phyloP scores from a whole-genome alignment of 2,888 invertebrate genomes.

The Willowsia nigromaculata region DNA sequence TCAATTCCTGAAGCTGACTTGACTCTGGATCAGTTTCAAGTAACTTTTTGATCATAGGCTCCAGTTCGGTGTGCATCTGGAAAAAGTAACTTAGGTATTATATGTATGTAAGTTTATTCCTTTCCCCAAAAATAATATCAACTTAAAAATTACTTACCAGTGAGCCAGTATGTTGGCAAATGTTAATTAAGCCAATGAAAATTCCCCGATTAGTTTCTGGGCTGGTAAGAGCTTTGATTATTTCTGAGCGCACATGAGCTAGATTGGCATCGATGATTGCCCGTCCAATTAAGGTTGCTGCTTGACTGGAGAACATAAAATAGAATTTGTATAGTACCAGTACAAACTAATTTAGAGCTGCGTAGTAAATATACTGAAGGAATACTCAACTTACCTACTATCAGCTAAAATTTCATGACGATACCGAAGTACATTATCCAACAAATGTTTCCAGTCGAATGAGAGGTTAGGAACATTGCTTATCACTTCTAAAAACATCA shows the following conservation, averaged over 20 bases:
- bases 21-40: constrained; percentile 66
- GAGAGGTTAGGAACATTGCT: constrained; percentile 59
- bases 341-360: too few species aligned
- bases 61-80: constrained; percentile 72
- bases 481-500: constrained; percentile 69
- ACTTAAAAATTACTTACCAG: constrained; percentile 22
- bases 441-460: constrained; percentile 65
- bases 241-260: constrained; percentile 39
- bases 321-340: too few species aligned
- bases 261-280: constrained; percentile 52
- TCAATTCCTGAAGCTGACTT: constrained; percentile 66
- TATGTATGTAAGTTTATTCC: too few species aligned
- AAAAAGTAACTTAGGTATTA: not conserved
- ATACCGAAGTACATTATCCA: constrained; percentile 60
- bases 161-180: constrained; percentile 64
- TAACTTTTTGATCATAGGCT: constrained; percentile 67
- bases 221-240: constrained; percentile 61
- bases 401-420: constrained; percentile 75
- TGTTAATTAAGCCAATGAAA: constrained; percentile 63
- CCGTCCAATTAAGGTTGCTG: constrained; percentile 45
- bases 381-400: constrained; percentile 68
- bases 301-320: too few species aligned
- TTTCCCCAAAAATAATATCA: too few species aligned
- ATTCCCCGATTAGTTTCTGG: constrained; percentile 40
- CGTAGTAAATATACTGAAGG: too few species aligned